These are phyloP conservation scores for Lepidocolaptes lacrymiger DNA, from an alignment of 2,797 vertebrate genomes.

Conservation along the genomic window DNA sequence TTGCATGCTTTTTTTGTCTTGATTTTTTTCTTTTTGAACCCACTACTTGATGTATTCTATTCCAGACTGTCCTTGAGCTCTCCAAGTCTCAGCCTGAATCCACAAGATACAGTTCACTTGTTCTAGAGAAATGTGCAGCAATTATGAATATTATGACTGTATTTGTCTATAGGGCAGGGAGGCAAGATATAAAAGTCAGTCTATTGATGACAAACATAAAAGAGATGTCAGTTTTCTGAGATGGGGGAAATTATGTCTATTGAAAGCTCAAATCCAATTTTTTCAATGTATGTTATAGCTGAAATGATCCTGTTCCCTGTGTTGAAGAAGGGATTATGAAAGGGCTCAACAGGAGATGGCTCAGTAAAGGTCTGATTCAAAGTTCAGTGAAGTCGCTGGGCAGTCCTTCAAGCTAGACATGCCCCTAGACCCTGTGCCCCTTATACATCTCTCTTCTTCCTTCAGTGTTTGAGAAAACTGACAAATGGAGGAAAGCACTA, in stretches of 20 bases:
- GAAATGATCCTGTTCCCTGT: background rate
- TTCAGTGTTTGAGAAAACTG: background rate
- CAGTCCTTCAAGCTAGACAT: background rate
- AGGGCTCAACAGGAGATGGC: background rate
- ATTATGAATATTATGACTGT: constrained; percentile 14
- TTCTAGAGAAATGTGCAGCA: background rate
- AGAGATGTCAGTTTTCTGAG: constrained; percentile 19
- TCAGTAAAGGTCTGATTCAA: background rate
- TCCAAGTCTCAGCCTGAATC: constrained; percentile 6
- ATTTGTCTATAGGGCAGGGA: background rate
- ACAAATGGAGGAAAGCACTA: background rate
- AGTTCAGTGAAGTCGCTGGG: background rate
- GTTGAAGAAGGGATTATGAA: background rate
- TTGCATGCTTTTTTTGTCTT: background rate
- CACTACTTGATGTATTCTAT: constrained; percentile 12
- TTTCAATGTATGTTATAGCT: background rate
- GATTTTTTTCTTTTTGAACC: background rate
- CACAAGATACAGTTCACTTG: background rate
- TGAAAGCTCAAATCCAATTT: constrained; percentile 14
- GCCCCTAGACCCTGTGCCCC: background rate
- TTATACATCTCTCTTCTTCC: background rate
- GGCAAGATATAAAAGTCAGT: background rate
- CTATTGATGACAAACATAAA: background rate
- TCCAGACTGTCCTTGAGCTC: constrained; percentile 55
- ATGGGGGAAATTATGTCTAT: background rate